Base-by-base conservation (phyloP, 1,140 invertebrate species). In the Telenomus remus region DNA sequence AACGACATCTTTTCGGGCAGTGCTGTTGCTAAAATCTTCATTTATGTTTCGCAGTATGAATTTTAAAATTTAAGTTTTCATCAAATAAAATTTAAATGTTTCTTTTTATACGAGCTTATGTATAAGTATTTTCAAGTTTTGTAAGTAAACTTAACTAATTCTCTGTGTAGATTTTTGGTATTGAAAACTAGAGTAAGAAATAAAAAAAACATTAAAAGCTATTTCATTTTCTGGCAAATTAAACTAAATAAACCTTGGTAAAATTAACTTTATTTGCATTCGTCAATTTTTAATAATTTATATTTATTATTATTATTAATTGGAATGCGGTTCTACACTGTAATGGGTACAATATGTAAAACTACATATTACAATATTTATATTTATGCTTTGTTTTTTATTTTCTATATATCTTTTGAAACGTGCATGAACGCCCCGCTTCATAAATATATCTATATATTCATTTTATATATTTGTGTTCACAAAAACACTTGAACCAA, bases 11-110 rank as follows among this genome's bases (percentile, higher is more conserved):
- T 94, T 48, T 91, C 91, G 1, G 95, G 95, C 0, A 94, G 91
- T 16, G 95, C 94, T 1, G 91, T 97, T 0, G 95, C 95, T 0
- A 95, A 94, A 84, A 89, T 97, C 44, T 92, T 93, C 74, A 92
- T 98, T 35, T 93, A 93, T 81, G 95, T 97, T 2, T 95, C 96
- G 0, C 92, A 95, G 80, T 94, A 95, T 82, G 91, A 94, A 61
- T 96, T 94, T 85, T 95, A 90, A 89, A 35, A 27, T 34, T 37
- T 47, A 44, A 3, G 12, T 14, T 39, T n/a, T 11, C n/a, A n/a
- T n/a, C n/a, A n/a, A n/a, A n/a, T n/a, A n/a, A n/a, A n/a, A n/a
- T n/a, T n/a, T n/a, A n/a, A n/a, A 39, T n/a, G 3, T 39, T 39
- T 39, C 19, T 27, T 27, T 27, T 27, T 27, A 1, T n/a, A n/a